Evolutionary conservation across 2,113 vertebrate genomes (phyloP).

Genomic region (Pangasianodon hypophthalmus): DNA sequence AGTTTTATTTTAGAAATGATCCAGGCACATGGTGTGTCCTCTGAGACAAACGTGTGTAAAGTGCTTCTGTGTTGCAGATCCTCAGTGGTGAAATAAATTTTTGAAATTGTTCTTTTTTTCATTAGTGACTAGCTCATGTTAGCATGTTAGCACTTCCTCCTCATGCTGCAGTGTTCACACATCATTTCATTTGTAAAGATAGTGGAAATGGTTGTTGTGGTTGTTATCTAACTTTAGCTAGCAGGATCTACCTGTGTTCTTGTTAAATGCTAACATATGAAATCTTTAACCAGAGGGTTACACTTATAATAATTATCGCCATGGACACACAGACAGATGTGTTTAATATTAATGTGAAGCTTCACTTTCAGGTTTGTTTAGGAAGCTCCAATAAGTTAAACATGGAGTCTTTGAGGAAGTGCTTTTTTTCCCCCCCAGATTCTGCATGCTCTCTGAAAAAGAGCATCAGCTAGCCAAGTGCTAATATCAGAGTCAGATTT

Average conservation of each 20-base stretch:
- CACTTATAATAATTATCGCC: too few relatives aligned
- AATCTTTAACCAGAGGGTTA: too few relatives aligned
- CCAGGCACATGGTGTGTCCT: too few relatives aligned
- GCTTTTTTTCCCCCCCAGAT: neutral
- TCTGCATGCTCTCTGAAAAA: neutral
- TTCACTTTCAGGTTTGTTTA: too few relatives aligned
- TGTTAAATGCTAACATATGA: too few relatives aligned
- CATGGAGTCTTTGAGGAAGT: neutral
- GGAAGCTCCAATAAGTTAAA: neutral
- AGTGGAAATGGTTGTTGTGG: neutral
- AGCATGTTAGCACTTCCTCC: too few relatives aligned
- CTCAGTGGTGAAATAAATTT: neutral
- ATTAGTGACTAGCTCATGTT: too few relatives aligned
- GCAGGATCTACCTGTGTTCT: neutral
- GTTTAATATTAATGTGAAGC: too few relatives aligned
- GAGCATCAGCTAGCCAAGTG: neutral
- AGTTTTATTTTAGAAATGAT: neutral
- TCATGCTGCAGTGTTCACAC: too few relatives aligned
- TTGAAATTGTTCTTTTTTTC: too few relatives aligned
- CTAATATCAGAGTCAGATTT: neutral
- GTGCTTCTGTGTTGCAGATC: neutral
- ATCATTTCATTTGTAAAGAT: neutral
- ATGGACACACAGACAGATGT: neutral
- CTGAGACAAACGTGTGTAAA: too few relatives aligned
- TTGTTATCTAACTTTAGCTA: neutral